Base-by-base conservation (phyloP, 1,140 invertebrate species). In the Daktulosphaira vitifoliae region DNA sequence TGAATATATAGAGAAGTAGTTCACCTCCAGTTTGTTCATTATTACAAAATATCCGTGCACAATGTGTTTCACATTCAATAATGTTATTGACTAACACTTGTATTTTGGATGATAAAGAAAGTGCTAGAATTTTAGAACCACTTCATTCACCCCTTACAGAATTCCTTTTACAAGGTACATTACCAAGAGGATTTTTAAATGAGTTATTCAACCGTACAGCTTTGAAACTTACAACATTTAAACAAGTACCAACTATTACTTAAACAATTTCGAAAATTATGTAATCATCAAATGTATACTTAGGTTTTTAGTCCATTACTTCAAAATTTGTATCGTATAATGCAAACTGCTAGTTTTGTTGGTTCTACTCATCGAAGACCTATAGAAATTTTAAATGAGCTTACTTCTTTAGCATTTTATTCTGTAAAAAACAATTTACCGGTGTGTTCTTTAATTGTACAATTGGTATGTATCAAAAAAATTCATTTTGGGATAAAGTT, bases 371-470 rank as follows among this genome's bases (percentile, higher is more conserved):
- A 87, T 71, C 79, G 83, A 52, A 78, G 82, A 67, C 86, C 87
- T 20, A 78, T 89, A 7, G 74, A 78, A 68, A 77, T 78, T 6
- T 73, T 91, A 25, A 78, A 80, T 64, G 85, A 89, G 70, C 74
- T 92, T 15, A 81, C 86, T 68, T 85, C 88, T 53, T 84, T 91
- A 44, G 79, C 83, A 65, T 80, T 79, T 65, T 78, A 79, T 51
- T 73, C 74, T 48, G 68, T 66, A 18, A 74, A 77, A 25, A 81
- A 80, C 69, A 69, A 78, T 2, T 77, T 90, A 16, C 90, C 91
- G 1, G 81, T 94, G 49, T 91, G 89, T 71, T 81, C 82, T 69
- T 75, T 94, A 46, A 81, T 95, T 42, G 82, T 83, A 25, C 78
- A 81, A 56, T 71, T 73, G 69, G 72, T 74, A 42, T 8, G 15